Evolutionary conservation across 2,888 invertebrate species (phyloP), one percentile per base, ranked within the genome.

Genomic region (Geophilus truncorum): DNA sequence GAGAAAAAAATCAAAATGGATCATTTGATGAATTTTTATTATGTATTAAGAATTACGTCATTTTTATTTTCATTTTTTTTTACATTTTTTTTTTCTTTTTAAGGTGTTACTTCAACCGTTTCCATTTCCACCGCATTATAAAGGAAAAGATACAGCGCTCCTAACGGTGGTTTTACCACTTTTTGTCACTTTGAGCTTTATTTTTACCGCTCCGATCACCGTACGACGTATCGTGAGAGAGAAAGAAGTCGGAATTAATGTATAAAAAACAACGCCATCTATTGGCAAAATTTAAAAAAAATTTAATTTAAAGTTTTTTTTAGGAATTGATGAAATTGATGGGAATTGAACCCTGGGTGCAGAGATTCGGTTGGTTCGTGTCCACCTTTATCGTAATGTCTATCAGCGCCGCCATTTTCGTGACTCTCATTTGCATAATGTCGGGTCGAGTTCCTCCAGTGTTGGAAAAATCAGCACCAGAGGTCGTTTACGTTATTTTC

Each of bases 241-340:
- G 18, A 79, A 79, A 34, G 79, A 79, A 57, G 12, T 28, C 7
- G 79, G 79, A 40, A 51, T 57, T 28, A 79, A 79, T 9, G 78
- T 78, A n/a, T n/a, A n/a, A n/a, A n/a, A n/a, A n/a, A n/a, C n/a
- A 78, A 78, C 15, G 15, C 40, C 6, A 12, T 40, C 15, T 40
- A 9, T 12, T 2, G 15, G 15, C 15, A 40, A 7, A 12, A 12
- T 2, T 40, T n/a, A n/a, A 40, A 12, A 40, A 40, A 40, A 15
- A 40, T 40, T n/a, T n/a, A n/a, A n/a, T n/a, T n/a, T n/a, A n/a
- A n/a, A n/a, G n/a, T 15, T 40, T 12, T 40, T 40, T 40, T 2
- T 40, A 78, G 78, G 78, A 78, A 34, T 40, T 78, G 7, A 78
- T 78, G 78, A 78, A 78, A 40, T 25, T 78, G 18, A 78, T 78